phyloP scores from a whole-genome alignment of 2,888 invertebrate species.

The Panzeria rudis region DNA sequence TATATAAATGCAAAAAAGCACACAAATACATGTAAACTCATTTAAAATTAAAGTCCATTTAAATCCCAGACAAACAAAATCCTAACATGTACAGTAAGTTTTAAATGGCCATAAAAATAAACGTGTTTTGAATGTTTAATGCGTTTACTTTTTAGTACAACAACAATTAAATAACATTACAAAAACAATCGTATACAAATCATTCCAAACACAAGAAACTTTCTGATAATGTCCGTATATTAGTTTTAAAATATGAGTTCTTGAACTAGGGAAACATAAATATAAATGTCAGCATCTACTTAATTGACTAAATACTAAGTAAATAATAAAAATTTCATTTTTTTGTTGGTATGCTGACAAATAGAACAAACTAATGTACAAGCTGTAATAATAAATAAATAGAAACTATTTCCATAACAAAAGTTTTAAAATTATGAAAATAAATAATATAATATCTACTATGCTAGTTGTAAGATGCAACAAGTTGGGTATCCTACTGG shows the following conservation, averaged over 20 bases:
- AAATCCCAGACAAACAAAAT: conserved; percentile 64
- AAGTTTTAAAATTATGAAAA: no score
- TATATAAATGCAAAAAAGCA: background rate
- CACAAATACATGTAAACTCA: background rate
- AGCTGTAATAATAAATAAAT: background rate
- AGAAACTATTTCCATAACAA: background rate
- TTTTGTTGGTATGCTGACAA: background rate
- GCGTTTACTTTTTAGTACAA: background rate
- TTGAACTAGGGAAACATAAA: conserved; percentile 13
- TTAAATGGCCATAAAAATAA: conserved; percentile 66
- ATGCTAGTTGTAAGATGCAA: no score
- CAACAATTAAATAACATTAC: conserved; percentile 6
- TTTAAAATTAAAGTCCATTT: conserved; percentile 32
- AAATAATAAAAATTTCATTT: conserved; percentile 24
- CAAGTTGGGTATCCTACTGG: no score
- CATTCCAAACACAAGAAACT: background rate
- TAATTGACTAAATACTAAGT: conserved; percentile 48
- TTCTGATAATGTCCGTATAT: background rate
- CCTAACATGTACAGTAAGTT: conserved; percentile 62
- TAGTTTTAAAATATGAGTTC: background rate
- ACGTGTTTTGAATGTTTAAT: conserved; percentile 66
- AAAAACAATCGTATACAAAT: background rate
- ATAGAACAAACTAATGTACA: background rate
- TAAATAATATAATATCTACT: no score
- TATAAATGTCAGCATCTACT: conserved; percentile 43